These are phyloP conservation scores for Sarcophaga carnaria DNA, from an alignment of 2,888 invertebrate genomes.

Conservation along the genomic window DNA sequence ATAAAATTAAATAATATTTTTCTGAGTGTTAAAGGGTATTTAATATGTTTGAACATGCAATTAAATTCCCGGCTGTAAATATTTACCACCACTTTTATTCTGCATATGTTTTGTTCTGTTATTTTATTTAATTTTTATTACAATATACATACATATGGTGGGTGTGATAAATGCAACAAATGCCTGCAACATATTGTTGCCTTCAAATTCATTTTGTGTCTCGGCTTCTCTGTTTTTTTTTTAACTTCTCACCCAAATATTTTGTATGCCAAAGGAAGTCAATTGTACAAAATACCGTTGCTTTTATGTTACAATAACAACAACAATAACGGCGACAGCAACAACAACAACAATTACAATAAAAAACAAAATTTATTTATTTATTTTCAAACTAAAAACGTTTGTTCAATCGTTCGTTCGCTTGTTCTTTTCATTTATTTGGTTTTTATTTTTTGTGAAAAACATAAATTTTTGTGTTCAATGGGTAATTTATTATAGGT, in stretches of 20 bases:
- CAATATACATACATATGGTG: conserved; percentile 35
- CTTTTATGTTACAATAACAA: neutral
- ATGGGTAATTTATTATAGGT: conserved; percentile 44
- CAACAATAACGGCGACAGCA: neutral
- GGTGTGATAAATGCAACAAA: conserved; percentile 67
- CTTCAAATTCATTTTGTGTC: conserved; percentile 33
- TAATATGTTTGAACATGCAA: conserved; percentile 10
- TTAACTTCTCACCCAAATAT: conserved; percentile 1
- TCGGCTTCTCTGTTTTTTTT: neutral
- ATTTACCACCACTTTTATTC: conserved; percentile 24
- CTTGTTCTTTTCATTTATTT: neutral
- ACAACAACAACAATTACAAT: neutral
- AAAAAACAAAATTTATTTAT: neutral
- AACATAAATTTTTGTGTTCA: conserved; percentile 59
- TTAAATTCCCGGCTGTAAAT: conserved; percentile 44
- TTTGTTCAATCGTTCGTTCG: conserved; percentile 23
- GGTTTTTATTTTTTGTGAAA: neutral
- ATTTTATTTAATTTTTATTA: conserved; percentile 8
- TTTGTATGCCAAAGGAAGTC: conserved; percentile 58
- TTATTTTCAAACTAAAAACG: neutral
- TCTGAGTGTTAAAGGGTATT: no score
- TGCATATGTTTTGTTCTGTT: conserved; percentile 15
- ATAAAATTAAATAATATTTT: no score
- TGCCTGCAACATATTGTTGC: conserved; percentile 58
- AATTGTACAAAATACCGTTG: conserved; percentile 29